A percentile compares a stretch with the other conserved stretches of the same genome.
Evolutionary conservation across 2,888 invertebrate genomes (phyloP).

Genomic region (Idaea dimidiata): DNA sequence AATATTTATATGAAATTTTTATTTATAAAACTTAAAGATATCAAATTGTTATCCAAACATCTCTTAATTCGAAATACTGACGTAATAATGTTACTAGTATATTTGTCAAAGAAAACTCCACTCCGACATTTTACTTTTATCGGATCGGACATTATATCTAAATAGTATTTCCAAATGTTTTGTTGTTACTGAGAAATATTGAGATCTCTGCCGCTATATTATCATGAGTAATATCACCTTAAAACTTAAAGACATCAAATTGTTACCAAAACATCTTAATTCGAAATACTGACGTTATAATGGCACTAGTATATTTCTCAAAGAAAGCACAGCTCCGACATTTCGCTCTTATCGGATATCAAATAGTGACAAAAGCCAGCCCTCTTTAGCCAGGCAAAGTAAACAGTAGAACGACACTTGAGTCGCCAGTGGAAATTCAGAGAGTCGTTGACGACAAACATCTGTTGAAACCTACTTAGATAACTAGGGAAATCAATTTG

Average conservation of each 20-base stretch:
- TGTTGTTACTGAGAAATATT: too few species aligned
- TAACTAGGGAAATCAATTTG: not conserved
- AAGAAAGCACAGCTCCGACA: not conserved
- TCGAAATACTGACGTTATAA: not conserved
- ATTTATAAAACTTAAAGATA: not conserved
- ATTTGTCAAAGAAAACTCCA: not conserved
- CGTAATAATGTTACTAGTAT: not conserved
- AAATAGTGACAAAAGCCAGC: conserved; percentile 20
- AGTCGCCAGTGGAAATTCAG: conserved; percentile 56
- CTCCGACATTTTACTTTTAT: not conserved
- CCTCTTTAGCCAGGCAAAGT: conserved; percentile 30
- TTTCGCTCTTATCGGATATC: conserved; percentile 6
- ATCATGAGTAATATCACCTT: too few species aligned
- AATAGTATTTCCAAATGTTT: too few species aligned
- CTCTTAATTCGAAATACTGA: not conserved
- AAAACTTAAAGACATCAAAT: not conserved
- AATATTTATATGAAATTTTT: too few species aligned
- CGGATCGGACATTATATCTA: too few species aligned
- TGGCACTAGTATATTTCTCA: not conserved
- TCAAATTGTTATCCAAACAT: not conserved
- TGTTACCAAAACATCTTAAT: not conserved
- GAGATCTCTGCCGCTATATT: too few species aligned
- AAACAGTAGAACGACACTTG: conserved; percentile 49
- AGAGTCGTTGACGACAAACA: conserved; percentile 34
- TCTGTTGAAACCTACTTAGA: not conserved